phyloP scores from a whole-genome alignment of 2,888 invertebrate genomes.

The Drosophila nr. fundita region DNA sequence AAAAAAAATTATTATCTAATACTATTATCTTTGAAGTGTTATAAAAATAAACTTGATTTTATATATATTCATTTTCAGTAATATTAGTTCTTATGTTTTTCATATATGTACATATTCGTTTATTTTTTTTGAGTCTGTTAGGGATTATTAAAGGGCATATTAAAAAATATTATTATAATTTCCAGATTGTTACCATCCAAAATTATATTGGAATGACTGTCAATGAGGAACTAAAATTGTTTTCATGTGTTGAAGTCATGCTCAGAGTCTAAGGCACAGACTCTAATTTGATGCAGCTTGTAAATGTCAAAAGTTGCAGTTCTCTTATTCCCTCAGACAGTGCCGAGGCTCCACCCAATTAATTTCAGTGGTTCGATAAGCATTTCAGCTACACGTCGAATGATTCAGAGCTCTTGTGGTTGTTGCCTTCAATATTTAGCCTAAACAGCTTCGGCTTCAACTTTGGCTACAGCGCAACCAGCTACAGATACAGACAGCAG shows the following conservation, averaged over 20 bases:
- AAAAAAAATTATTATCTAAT: background rate
- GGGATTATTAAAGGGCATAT: background rate
- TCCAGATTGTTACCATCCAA: background rate
- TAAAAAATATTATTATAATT: background rate
- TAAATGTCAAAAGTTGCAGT: slow-evolving; percentile 33
- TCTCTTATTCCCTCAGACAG: background rate
- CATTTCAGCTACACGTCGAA: slow-evolving; percentile 37
- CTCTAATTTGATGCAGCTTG: slow-evolving; percentile 7
- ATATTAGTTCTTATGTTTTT: background rate
- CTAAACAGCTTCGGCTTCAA: slow-evolving; percentile 42
- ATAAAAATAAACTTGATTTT: background rate
- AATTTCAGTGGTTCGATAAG: slow-evolving; percentile 43
- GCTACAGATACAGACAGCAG: slow-evolving; percentile 54
- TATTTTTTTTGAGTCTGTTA: too few relatives aligned
- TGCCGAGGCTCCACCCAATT: slow-evolving; percentile 26
- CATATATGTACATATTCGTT: too few relatives aligned
- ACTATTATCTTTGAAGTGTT: background rate
- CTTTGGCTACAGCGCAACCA: slow-evolving; percentile 22
- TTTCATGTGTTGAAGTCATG: background rate
- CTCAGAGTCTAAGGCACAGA: background rate
- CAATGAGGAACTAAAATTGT: background rate
- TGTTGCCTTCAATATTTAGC: slow-evolving; percentile 50
- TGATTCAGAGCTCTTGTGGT: slow-evolving; percentile 44
- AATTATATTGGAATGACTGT: background rate
- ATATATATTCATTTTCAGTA: background rate